Percentiles rank a stretch among this genome's conserved stretches.
phyloP scores from a whole-genome alignment of 2,888 invertebrate species.

The Steinernema hermaphroditum region DNA sequence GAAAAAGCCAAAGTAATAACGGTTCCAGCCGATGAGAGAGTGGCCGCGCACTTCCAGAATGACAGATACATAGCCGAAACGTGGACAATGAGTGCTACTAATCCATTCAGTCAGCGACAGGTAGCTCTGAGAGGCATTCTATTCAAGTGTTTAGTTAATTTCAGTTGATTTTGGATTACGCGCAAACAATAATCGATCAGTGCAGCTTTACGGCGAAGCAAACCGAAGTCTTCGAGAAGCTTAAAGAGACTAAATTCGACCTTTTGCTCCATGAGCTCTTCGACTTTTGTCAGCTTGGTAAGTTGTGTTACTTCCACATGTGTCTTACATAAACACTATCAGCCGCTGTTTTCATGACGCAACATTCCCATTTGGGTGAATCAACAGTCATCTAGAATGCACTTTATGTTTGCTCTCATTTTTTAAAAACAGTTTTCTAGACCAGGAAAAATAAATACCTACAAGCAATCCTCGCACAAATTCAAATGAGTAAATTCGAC shows the following conservation, averaged over 20 bases:
- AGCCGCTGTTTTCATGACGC: no score
- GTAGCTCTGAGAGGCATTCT: neutral
- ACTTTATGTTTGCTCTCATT: neutral
- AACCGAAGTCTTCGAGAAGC: neutral
- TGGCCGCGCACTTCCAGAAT: neutral
- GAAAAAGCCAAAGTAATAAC: neutral
- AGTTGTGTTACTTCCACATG: no score
- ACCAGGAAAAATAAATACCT: neutral
- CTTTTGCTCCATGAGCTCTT: slow-evolving; percentile 11
- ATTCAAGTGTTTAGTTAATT: neutral
- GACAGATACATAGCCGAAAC: neutral
- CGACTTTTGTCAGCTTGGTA: slow-evolving; percentile 16
- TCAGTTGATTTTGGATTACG: neutral
- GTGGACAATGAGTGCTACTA: neutral
- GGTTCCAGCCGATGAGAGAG: neutral
- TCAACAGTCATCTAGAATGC: neutral
- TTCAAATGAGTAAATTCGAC: no score
- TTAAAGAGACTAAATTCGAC: neutral
- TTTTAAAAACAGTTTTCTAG: neutral
- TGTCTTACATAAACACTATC: no score
- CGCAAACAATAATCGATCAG: neutral
- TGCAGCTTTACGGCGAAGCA: neutral
- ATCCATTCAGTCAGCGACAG: neutral
- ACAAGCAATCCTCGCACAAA: neutral
- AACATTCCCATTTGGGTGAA: no score